A percentile compares a stretch with the other conserved stretches of the same genome.
Evolutionary conservation across 2,888 invertebrate species (phyloP).

Genomic region (Venusia cambrica): DNA sequence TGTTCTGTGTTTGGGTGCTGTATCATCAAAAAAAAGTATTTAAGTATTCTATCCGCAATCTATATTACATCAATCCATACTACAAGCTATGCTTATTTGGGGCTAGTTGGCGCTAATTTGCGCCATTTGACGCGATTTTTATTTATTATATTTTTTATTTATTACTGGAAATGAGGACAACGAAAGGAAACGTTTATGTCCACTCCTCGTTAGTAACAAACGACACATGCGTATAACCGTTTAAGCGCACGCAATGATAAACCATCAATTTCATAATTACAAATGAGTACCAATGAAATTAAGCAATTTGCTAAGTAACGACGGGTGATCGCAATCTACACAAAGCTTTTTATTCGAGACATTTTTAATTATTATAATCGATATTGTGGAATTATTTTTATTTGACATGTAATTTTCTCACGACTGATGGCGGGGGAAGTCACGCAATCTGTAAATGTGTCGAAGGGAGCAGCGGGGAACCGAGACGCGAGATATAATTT

Average conservation of each 20-base stretch:
- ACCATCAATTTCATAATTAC: constrained; percentile 19
- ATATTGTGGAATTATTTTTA: constrained; percentile 39
- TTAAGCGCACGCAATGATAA: constrained; percentile 19
- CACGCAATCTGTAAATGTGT: constrained; percentile 52
- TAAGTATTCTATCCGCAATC: too few species aligned
- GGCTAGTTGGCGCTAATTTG: too few species aligned
- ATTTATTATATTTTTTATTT: too few species aligned
- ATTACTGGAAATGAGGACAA: background rate
- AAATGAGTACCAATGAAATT: constrained; percentile 19
- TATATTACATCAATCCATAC: too few species aligned
- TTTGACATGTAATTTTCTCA: constrained; percentile 45
- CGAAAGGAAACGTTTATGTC: constrained; percentile 9
- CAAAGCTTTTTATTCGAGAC: constrained; percentile 28
- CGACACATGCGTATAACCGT: constrained; percentile 15
- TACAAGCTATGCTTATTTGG: too few species aligned
- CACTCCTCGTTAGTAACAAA: constrained; percentile 17
- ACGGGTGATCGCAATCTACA: constrained; percentile 25
- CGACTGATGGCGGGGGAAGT: constrained; percentile 35
- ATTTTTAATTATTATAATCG: constrained; percentile 33
- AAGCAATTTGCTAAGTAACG: constrained; percentile 28
- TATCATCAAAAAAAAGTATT: too few species aligned
- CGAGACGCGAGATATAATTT: constrained; percentile 12
- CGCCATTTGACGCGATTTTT: too few species aligned
- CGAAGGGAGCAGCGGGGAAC: constrained; percentile 20
- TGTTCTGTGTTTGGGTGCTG: too few species aligned